These are phyloP conservation scores for Tapera naevia DNA, from an alignment of 2,797 vertebrate genomes.

Conservation along the genomic window DNA sequence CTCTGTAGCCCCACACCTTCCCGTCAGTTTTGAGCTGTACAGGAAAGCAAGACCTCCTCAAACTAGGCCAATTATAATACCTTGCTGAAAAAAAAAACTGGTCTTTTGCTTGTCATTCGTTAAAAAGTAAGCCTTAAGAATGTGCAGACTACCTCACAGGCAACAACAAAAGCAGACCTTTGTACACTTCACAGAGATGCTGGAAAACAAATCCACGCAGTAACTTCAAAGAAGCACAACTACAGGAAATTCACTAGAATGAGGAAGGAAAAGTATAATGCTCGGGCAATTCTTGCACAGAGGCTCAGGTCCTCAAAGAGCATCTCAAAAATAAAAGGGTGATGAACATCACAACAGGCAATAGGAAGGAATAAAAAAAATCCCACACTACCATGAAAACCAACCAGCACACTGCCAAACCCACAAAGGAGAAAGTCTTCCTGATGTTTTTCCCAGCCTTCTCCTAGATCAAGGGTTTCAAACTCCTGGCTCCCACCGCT, in stretches of 20 bases:
- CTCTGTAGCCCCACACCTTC: constrained; percentile 38
- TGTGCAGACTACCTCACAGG: not conserved
- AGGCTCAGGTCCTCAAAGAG: not conserved
- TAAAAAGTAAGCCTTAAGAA: not conserved
- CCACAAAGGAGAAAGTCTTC: not conserved
- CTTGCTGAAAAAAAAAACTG: not conserved
- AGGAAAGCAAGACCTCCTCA: constrained; percentile 39
- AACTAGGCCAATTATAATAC: constrained; percentile 48
- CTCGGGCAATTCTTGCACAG: not conserved
- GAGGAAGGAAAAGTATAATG: not conserved
- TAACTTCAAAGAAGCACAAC: constrained; percentile 14
- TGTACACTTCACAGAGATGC: not conserved
- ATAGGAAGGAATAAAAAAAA: not conserved
- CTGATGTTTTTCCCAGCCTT: not conserved
- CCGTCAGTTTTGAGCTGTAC: constrained; percentile 23
- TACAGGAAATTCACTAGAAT: not conserved
- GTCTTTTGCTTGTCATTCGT: not conserved
- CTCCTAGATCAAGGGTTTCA: no score
- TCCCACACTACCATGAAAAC: not conserved
- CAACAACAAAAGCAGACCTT: constrained; percentile 18
- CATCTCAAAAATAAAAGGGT: not conserved
- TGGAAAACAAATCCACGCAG: constrained; percentile 9
- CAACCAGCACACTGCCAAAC: not conserved
- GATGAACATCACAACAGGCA: not conserved
- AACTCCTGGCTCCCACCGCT: no score